These are phyloP conservation scores for Halcyon senegalensis DNA, from an alignment of 2,113 vertebrate species.

Conservation along the genomic window DNA sequence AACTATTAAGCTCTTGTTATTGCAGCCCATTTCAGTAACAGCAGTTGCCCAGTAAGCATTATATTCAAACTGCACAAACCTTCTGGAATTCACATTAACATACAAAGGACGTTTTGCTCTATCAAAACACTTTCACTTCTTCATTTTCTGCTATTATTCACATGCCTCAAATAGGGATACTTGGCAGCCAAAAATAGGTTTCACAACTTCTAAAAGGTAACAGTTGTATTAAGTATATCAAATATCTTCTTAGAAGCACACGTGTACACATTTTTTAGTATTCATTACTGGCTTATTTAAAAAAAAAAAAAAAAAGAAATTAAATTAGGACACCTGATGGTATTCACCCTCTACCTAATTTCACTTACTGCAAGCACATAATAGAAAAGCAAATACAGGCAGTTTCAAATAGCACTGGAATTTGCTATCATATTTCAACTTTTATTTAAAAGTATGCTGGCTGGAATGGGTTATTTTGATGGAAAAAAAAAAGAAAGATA, in stretches of 20 bases:
- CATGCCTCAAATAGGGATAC: not conserved
- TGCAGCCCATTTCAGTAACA: conserved; percentile 27
- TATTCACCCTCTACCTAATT: conserved; percentile 28
- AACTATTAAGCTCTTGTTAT: conserved; percentile 45
- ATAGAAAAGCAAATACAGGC: conserved; percentile 16
- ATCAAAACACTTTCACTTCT: not conserved
- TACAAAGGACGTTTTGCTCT: conserved; percentile 19
- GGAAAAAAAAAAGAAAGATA: not conserved
- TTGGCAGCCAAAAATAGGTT: conserved; percentile 1
- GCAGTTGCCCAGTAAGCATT: conserved; percentile 6
- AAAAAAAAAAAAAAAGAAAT: not conserved
- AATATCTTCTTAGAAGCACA: not conserved
- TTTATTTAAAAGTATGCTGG: not conserved
- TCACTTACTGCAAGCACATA: not conserved
- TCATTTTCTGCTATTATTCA: not conserved
- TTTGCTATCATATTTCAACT: not conserved
- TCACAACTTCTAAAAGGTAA: not conserved
- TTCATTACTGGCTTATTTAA: not conserved
- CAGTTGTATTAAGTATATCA: not conserved
- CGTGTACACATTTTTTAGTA: not conserved
- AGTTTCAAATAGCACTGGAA: not conserved
- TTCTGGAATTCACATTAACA: conserved; percentile 42
- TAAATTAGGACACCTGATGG: not conserved
- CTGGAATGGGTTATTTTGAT: conserved; percentile 23
- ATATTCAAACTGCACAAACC: not conserved